A percentile compares a stretch with the other conserved stretches of the same genome.
These are phyloP conservation scores for Acleris sparsana DNA, from an alignment of 2,888 invertebrate genomes.

Conservation along the genomic window DNA sequence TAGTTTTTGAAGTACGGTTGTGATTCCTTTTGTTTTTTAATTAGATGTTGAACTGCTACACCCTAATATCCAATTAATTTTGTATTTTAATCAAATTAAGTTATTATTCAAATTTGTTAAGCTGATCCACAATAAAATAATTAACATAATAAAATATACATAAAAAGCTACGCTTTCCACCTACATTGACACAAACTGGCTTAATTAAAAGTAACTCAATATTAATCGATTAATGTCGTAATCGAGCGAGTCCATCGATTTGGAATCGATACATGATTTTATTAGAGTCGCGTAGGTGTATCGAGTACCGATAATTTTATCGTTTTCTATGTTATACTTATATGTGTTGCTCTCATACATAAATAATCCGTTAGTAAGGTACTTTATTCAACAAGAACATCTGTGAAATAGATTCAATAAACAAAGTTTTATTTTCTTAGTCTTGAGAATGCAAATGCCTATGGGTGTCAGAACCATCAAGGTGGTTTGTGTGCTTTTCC, in stretches of 20 bases:
- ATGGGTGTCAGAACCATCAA: too few species aligned
- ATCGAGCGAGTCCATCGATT: slow-evolving; percentile 51
- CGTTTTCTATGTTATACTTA: slow-evolving; percentile 5
- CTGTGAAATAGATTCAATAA: too few species aligned
- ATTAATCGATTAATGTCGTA: slow-evolving; percentile 40
- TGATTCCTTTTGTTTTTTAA: not conserved
- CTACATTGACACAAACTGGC: slow-evolving; percentile 36
- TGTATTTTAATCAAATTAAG: slow-evolving; percentile 28
- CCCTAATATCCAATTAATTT: not conserved
- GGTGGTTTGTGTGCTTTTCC: too few species aligned
- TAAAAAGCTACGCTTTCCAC: slow-evolving; percentile 35
- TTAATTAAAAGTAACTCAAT: slow-evolving; percentile 33
- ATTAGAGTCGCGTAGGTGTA: slow-evolving; percentile 64
- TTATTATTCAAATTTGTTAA: slow-evolving; percentile 32
- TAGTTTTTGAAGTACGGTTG: too few species aligned
- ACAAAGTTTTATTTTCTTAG: too few species aligned
- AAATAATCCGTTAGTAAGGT: too few species aligned
- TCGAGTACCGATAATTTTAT: slow-evolving; percentile 19
- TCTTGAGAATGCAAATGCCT: too few species aligned
- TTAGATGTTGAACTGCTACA: not conserved
- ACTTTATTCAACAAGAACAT: too few species aligned
- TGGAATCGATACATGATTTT: slow-evolving; percentile 66
- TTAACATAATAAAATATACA: slow-evolving; percentile 35
- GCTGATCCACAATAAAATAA: slow-evolving; percentile 32
- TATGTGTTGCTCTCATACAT: not conserved